A percentile compares a stretch with the other conserved stretches of the same genome.
Conservation (phyloP, 2,888 invertebrate genomes). For the Cryptus armator region DNA sequence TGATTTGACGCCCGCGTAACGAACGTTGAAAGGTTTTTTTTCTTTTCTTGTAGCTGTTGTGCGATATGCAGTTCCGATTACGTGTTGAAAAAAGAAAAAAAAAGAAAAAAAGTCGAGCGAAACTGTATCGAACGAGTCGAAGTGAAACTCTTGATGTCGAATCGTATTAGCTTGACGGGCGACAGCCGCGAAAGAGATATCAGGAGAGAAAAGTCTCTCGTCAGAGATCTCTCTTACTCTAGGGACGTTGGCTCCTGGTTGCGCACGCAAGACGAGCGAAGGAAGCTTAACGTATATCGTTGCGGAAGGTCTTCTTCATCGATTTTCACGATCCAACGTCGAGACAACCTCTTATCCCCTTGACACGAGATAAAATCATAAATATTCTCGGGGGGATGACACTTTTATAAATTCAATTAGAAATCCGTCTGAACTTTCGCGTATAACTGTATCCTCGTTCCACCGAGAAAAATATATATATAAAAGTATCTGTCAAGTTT, state of each 20-base stretch:
- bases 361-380: conserved; percentile 33
- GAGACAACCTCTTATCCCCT: conserved; percentile 23
- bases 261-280: conserved; percentile 12
- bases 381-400: conserved; percentile 26
- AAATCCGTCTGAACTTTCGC: conserved; percentile 15
- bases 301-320: conserved; percentile 1
- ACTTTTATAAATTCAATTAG: conserved; percentile 32
- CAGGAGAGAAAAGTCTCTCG: conserved; percentile 15
- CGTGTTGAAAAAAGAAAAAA: no score
- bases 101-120: not conserved
- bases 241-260: conserved; percentile 14
- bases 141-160: conserved; percentile 26
- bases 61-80: not conserved
- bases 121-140: conserved; percentile 32
- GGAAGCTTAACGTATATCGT: not conserved
- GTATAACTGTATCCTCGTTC: not conserved
- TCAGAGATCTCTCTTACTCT: conserved; percentile 30
- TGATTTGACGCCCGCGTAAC: not conserved
- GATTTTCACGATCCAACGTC: conserved; percentile 1
- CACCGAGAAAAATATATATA: not conserved
- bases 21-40: not conserved
- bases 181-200: conserved; percentile 37
- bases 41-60: not conserved
- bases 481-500: not conserved
- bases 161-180: conserved; percentile 49